Conservation (phyloP, 2,797 vertebrate genomes). For the Sebastes kiyomatsui region DNA sequence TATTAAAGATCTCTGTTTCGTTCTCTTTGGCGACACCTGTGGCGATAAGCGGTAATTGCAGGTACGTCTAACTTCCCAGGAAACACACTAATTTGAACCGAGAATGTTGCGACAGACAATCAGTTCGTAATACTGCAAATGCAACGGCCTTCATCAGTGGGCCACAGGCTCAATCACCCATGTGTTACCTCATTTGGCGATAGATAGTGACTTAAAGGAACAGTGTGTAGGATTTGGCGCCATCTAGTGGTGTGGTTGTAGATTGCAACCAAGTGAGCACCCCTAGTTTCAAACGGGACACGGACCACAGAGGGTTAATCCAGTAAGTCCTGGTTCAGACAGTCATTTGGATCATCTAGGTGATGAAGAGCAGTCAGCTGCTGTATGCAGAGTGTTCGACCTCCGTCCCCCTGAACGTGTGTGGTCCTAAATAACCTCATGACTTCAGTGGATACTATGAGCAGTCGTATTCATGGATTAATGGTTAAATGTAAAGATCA, state of each 20-base stretch:
- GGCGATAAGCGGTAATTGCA: too few species aligned
- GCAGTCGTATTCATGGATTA: background rate
- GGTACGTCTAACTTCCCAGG: accelerated
- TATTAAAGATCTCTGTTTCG: background rate
- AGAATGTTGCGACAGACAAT: too few species aligned
- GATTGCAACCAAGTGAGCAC: too few species aligned
- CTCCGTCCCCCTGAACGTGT: slow-evolving; percentile 20
- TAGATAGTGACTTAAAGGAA: too few species aligned
- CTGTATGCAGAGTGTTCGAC: slow-evolving; percentile 31
- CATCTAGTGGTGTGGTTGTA: too few species aligned
- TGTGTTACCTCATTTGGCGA: too few species aligned
- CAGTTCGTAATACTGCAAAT: too few species aligned
- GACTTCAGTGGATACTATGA: background rate
- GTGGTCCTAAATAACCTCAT: slow-evolving; percentile 30
- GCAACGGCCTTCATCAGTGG: too few species aligned
- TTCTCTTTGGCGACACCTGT: too few species aligned
- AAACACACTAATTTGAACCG: too few species aligned
- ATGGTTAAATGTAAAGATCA: background rate
- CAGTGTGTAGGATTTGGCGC: too few species aligned
- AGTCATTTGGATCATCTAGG: slow-evolving; percentile 36
- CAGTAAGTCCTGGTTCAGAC: slow-evolving; percentile 24
- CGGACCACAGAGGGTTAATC: slow-evolving; percentile 19
- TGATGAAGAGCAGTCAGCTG: slow-evolving; percentile 59
- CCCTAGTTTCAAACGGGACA: too few species aligned
- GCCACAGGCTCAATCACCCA: accelerated